These are phyloP conservation scores for Liparis tanakae DNA, from an alignment of 2,797 vertebrate species.

Conservation along the genomic window DNA sequence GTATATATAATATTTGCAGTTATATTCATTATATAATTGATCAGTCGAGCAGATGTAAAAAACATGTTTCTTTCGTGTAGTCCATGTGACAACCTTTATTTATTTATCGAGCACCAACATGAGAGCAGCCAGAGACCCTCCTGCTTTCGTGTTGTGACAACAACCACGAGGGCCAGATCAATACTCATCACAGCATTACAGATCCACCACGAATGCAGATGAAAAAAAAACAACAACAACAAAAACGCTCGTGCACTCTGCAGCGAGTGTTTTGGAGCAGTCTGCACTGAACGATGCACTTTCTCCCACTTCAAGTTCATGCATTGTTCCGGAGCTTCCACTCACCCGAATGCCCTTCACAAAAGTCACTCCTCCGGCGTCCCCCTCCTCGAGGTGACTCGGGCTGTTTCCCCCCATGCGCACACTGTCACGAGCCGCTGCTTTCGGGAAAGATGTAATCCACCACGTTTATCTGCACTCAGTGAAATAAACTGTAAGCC, in stretches of 20 bases:
- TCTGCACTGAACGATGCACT: background rate
- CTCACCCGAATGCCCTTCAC: conserved; percentile 84
- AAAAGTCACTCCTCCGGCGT: conserved; percentile 65
- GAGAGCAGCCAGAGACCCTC: background rate
- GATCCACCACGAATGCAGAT: accelerated
- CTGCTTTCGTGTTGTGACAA: conserved; percentile 5
- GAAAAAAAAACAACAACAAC: background rate
- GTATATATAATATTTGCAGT: background rate
- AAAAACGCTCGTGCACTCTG: background rate
- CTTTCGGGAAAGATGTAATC: background rate
- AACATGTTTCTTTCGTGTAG: background rate
- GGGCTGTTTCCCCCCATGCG: conserved; percentile 79
- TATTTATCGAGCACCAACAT: conserved; percentile 25
- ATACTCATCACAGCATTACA: background rate
- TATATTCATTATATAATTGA: background rate
- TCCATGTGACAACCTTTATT: background rate
- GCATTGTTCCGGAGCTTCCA: conserved; percentile 26
- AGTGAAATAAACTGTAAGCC: background rate
- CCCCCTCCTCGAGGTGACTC: conserved; percentile 68
- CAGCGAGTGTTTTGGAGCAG: too few species aligned
- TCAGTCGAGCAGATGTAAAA: background rate
- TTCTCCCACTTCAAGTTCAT: background rate
- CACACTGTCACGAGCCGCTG: background rate
- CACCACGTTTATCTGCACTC: conserved; percentile 21
- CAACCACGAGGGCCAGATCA: conserved; percentile 1